Base-by-base conservation (phyloP, 2,797 vertebrate species). In the Atherinosoma microstoma region DNA sequence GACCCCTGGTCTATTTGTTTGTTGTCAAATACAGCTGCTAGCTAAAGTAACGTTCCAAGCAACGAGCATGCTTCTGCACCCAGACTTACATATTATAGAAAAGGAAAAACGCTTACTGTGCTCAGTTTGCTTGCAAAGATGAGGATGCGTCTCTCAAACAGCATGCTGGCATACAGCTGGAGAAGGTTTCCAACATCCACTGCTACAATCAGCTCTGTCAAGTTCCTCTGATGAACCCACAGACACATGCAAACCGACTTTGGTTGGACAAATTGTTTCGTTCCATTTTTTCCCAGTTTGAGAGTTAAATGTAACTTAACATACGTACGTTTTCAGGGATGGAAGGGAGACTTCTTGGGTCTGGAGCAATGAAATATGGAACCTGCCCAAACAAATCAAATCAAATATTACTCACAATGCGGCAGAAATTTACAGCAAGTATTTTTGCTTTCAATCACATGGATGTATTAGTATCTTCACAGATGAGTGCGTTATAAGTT, bases 251-350 rank as follows among this genome's bases (percentile, higher is more conserved):
- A 70, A 15, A 75, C 20, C 40, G 35, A 59, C 22, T 69, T 18
- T 66, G 12, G 66, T 63, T 4, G 4, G 13, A 2, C 15, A 64
- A 64, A 5, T 6, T 5, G 1, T 18, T 20, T 49, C n/a, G 20
- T n/a, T 6, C 3, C 30, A 30, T 58, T 42, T 42, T 8, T 47
- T 47, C 18, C 6, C 2, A n/a, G 7, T 10, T 11, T 49, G 9
- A 57, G 29, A 57, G 27, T 18, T 36, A 35, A 64, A 8, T 66
- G 22, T 6, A 54, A 61, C 36, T 9, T 1, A 35, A 10, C 2
- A 65, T 35, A 92, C 96, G 96, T 83, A 98, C 97, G 60, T 94
- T 97, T 90, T 98, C 97, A 47, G 97, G 97, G 66, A 98, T 96
- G 60, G 96, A 96, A 0, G 97, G 96, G 64, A 98, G 94, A 83